phyloP scores from a whole-genome alignment of 1,140 invertebrate species.

The Eueides isabella region DNA sequence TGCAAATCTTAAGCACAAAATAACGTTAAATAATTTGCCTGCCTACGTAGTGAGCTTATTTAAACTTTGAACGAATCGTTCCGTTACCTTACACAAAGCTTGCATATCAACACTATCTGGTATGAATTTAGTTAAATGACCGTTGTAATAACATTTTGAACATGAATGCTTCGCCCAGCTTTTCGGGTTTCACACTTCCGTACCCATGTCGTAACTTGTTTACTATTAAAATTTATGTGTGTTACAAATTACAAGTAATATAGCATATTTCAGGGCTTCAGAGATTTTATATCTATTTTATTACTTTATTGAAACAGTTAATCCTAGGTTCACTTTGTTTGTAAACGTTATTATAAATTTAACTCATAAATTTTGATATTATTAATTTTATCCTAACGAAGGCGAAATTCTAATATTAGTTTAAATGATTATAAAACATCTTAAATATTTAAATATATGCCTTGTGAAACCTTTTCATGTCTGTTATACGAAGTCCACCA shows the following conservation, averaged over 20 bases:
- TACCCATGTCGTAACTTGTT: background rate
- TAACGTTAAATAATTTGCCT: no score
- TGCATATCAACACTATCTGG: background rate
- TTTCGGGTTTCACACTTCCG: conserved; percentile 9
- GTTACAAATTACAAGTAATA: background rate
- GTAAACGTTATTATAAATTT: background rate
- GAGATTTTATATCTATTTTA: background rate
- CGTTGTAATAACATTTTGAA: background rate
- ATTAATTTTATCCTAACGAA: no score
- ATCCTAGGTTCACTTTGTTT: background rate
- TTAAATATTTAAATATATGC: no score
- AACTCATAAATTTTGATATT: no score
- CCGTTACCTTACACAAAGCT: no score
- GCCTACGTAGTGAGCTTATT: no score
- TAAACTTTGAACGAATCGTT: no score
- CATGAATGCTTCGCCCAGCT: background rate
- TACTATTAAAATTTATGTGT: conserved; percentile 7
- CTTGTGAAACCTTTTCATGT: no score
- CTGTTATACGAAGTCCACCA: no score
- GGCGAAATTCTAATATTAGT: no score
- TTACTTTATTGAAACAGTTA: background rate
- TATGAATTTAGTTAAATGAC: conserved; percentile 7
- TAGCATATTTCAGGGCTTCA: background rate
- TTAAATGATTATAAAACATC: no score
- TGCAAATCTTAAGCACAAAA: no score